phyloP scores from a whole-genome alignment of 2,797 vertebrate species.

The Anas bahamensis region DNA sequence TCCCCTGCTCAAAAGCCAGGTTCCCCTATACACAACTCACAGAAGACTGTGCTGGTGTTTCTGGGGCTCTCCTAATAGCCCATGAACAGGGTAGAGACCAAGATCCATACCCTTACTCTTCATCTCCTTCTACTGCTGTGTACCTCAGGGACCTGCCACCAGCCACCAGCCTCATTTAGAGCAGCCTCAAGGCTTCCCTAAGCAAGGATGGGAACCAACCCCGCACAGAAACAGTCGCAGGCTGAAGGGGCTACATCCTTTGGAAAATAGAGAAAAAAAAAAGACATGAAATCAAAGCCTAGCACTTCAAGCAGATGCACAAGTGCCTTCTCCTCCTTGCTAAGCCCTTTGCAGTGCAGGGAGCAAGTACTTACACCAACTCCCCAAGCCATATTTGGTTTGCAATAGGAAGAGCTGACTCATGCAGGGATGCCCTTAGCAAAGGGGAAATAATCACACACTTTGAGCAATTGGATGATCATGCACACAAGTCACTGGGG shows the following conservation, averaged over 20 bases:
- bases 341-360: background rate
- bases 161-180: background rate
- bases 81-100: background rate
- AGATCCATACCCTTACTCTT: background rate
- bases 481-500: background rate
- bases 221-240: background rate
- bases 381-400: rapidly evolving
- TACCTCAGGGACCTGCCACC: background rate
- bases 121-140: background rate
- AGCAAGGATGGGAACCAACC: background rate
- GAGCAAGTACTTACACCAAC: background rate
- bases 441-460: background rate
- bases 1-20: background rate
- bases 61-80: background rate
- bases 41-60: background rate
- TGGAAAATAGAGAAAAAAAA: background rate
- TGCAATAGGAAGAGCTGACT: background rate
- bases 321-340: background rate
- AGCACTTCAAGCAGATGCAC: rapidly evolving
- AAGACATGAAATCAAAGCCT: background rate
- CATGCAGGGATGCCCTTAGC: background rate
- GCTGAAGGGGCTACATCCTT: background rate
- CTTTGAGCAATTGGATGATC: background rate
- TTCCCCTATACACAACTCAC: background rate
- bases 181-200: background rate